Conservation (phyloP, 2,113 vertebrate species). For the Bettongia penicillata region DNA sequence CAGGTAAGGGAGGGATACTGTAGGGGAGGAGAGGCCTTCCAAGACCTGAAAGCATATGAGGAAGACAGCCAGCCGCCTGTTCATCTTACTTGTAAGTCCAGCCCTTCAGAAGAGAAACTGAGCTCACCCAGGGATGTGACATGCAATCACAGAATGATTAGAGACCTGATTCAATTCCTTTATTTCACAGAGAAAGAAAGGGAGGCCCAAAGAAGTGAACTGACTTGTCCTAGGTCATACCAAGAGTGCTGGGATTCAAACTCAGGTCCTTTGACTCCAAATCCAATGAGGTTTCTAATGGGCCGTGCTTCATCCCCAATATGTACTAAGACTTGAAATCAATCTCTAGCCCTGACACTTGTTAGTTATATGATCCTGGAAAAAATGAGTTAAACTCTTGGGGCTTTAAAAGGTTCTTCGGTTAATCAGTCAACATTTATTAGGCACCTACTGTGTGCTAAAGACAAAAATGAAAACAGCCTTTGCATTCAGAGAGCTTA, state of each 20-base stretch:
- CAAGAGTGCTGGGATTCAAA: not conserved
- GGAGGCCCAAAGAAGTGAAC: not conserved
- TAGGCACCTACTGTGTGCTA: no score
- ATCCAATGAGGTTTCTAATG: not conserved
- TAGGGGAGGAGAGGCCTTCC: not conserved
- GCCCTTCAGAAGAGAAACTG: not conserved
- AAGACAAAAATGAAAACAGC: no score
- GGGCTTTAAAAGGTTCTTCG: not conserved
- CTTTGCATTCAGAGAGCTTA: no score
- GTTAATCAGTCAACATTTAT: not conserved
- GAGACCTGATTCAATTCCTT: not conserved
- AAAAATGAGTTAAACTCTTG: not conserved
- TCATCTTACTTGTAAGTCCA: not conserved
- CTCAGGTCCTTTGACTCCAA: not conserved
- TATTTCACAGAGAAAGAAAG: not conserved
- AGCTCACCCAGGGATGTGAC: not conserved
- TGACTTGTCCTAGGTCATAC: not conserved
- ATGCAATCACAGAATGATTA: not conserved
- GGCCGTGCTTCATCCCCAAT: not conserved
- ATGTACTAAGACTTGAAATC: not conserved
- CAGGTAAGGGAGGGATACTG: not conserved
- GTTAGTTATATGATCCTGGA: not conserved
- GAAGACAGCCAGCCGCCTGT: not conserved
- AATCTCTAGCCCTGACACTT: not conserved
- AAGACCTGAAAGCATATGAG: not conserved